Percentiles rank a stretch among this genome's conserved stretches.
Conservation (phyloP, 2,113 vertebrate genomes). For the Blennius ocellaris region DNA sequence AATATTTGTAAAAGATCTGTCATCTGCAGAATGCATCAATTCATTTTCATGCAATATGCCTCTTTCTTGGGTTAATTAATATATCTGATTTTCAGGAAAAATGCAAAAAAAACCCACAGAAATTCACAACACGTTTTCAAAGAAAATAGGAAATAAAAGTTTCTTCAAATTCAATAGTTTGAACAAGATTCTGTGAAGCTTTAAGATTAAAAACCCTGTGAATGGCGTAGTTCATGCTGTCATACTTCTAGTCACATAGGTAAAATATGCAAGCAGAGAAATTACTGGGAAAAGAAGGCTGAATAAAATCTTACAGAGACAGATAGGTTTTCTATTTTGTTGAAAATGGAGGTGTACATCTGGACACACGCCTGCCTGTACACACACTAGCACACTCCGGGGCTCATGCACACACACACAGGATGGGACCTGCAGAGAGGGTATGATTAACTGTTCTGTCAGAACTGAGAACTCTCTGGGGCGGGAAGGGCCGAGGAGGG, state of each 20-base stretch:
- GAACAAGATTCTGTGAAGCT: not conserved
- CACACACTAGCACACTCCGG: not conserved
- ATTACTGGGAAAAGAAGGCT: not conserved
- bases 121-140: too few relatives aligned
- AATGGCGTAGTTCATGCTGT: not conserved
- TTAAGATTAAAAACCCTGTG: not conserved
- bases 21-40: too few relatives aligned
- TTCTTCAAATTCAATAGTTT: too few relatives aligned
- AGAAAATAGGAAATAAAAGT: too few relatives aligned
- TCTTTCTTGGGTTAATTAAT: too few relatives aligned
- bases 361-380: slow-evolving; percentile 27
- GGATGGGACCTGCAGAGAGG: slow-evolving; percentile 70
- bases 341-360: slow-evolving; percentile 68
- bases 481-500: slow-evolving; percentile 63
- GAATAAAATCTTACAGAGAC: not conserved
- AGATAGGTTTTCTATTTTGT: slow-evolving; percentile 47
- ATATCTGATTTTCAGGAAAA: too few relatives aligned
- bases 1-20: too few relatives aligned
- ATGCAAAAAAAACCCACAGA: too few relatives aligned
- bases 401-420: slow-evolving; percentile 16
- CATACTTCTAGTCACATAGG: slow-evolving; percentile 13
- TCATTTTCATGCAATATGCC: too few relatives aligned
- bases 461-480: slow-evolving; percentile 69
- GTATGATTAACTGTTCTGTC: slow-evolving; percentile 79
- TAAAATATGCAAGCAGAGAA: not conserved